Evolutionary conservation across 2,797 vertebrate genomes (phyloP), one percentile per base, ranked within the genome.

Genomic region (Scolopax bukidnonensis): DNA sequence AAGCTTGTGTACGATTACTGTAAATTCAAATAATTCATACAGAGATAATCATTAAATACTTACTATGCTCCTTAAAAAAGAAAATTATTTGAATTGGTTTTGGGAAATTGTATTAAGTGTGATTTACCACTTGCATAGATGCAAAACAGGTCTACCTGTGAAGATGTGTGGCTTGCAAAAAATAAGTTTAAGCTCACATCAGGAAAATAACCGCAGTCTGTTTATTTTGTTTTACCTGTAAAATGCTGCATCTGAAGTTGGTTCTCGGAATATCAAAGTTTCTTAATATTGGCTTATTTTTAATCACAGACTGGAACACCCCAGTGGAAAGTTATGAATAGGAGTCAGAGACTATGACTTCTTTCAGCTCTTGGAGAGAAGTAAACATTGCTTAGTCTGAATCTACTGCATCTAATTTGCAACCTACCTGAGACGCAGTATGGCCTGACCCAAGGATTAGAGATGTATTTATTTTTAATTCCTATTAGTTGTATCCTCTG

Each of bases 251-350:
- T 95, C 79, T 95, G 53, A 95, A 93, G 68, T 61, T 93, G 45
- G 73, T 93, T 90, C 82, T 86, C 47, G 53, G 75, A 95, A 71
- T 94, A 95, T 94, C 94, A 91, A 38, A 75, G 38, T 85, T 85
- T 88, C 60, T 75, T 93, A 93, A 84, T 90, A 84, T 36, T 93
- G 69, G 41, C 79, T 75, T 94, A 80, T 90, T 95, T 95, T 95
- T 93, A 95, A 78, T 90, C 87, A 91, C 85, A 93, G 69, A 87
- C 93, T 61, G 85, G 57, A 97, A 83, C 56, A 33, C 73, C 73
- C 94, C 89, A 90, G 51, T 91, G 76, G 80, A 94, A 93, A 94
- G 65, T 94, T 88, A 88, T 18, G 69, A 87, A 45, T 87, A 92
- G 57, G 76, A 88, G 23, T 91, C 81, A 89, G 59, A 93, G 63